Evolutionary conservation across 2,797 vertebrate genomes (phyloP), one percentile per base, ranked within the genome.

Genomic region (Leuciscus waleckii): DNA sequence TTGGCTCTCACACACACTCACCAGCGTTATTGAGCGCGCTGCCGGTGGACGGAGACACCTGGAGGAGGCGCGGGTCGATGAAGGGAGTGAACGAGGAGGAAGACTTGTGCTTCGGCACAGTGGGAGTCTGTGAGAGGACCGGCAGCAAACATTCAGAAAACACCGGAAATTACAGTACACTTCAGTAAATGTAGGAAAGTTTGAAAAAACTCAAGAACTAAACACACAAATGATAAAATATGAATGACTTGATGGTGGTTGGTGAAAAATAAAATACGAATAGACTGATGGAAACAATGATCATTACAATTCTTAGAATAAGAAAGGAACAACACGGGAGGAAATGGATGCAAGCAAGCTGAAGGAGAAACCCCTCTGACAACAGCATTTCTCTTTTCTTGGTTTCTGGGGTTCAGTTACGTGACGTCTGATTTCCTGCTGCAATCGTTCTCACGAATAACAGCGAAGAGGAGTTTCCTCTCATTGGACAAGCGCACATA

Each of bases 71-170:
- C 74, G 98, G 98, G 93, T 99, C 98, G 91, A 99, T 99, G 95
- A 99, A 99, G 85, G 98, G 98, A 86, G 98, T 99, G 95, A 99
- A 99, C 92, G 98, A 99, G 87, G 98, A 99, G 88, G 98, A 99
- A 87, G 98, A 99, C 97, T 99, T 99, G 96, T 99, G 98, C 96
- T 99, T 99, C 96, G 99, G 98, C 95, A 99, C 96, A 93, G 98
- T 99, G 95, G 96, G 97, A 84, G 98, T 98, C 93, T 99, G 97
- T 92, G 97, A 99, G 97, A 98, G 90, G 90, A 86, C 56, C 23
- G 61, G 1, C 29, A 71, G 32, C 14, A 41, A 23, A 67, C 35
- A 35, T 21, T 68, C 8, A 81, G 35, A 56, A 76, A 39, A 75
- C 29, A 70, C n/a, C 65, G 16, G 32, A 74, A 29, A 46, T 16